Conservation (phyloP, 2,888 invertebrate genomes). For the Nephrotoma appendiculata region DNA sequence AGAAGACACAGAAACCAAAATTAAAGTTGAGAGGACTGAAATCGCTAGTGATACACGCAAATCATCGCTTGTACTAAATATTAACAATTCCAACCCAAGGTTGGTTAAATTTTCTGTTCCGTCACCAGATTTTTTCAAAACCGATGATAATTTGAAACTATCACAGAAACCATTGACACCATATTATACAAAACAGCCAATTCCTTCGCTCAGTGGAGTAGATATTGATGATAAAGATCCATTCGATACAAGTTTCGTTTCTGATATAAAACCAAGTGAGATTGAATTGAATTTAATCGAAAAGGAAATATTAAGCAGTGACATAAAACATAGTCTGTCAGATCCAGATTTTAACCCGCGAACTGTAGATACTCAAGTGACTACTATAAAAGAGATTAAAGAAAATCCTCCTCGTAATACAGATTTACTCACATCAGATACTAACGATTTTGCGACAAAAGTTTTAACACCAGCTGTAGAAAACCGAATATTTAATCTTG, state of each 20-base stretch:
- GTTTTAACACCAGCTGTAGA: conserved; percentile 45
- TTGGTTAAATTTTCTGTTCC: conserved; percentile 44
- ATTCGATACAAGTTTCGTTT: conserved; percentile 76
- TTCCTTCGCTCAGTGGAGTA: conserved; percentile 33
- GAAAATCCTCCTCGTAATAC: conserved; percentile 24
- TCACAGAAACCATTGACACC: conserved; percentile 64
- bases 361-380: conserved; percentile 19
- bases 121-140: conserved; percentile 40
- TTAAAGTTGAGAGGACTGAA: conserved; percentile 3
- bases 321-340: conserved; percentile 42
- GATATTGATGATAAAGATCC: conserved; percentile 50
- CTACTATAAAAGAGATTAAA: conserved; percentile 11
- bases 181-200: conserved; percentile 51
- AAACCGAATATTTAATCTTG: conserved; percentile 25
- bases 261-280: conserved; percentile 56
- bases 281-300: conserved; percentile 65
- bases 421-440: conserved; percentile 30
- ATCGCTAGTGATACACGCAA: conserved; percentile 33
- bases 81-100: conserved; percentile 29
- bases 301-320: conserved; percentile 45
- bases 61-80: conserved; percentile 44
- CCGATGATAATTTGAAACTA: conserved; percentile 40
- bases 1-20: conserved; percentile 27
- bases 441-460: conserved; percentile 46
- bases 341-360: conserved; percentile 46